A percentile compares a stretch with the other conserved stretches of the same genome.
phyloP scores from a whole-genome alignment of 1,140 invertebrate genomes.

The Acromyrmex heyeri region DNA sequence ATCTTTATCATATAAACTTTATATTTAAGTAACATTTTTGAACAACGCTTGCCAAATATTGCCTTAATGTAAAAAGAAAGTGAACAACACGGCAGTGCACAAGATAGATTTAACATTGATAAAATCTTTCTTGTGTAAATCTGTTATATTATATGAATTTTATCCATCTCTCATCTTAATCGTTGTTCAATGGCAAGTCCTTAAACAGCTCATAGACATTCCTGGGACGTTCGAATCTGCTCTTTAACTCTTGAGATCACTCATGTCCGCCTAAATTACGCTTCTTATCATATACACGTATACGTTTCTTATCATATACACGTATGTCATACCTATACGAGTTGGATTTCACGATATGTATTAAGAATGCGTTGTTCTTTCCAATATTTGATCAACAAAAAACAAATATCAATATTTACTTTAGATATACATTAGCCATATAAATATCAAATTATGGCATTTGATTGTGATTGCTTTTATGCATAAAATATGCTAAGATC shows the following conservation, averaged over 20 bases:
- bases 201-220: constrained; percentile 32
- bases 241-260: constrained; percentile 64
- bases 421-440: background rate
- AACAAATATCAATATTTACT: background rate
- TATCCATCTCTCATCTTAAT: background rate
- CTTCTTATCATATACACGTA: constrained; percentile 44
- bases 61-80: constrained; percentile 15
- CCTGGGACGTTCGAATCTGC: background rate
- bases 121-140: background rate
- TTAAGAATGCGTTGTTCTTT: constrained; percentile 37
- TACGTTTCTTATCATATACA: background rate
- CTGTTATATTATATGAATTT: constrained; percentile 5
- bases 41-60: constrained; percentile 24
- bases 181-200: constrained; percentile 61
- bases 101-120: constrained; percentile 6
- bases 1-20: constrained; percentile 40
- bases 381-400: background rate
- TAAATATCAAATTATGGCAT: background rate
- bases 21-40: constrained; percentile 39
- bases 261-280: constrained; percentile 51
- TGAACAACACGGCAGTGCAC: background rate
- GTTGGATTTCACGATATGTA: constrained; percentile 51
- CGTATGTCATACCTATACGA: constrained; percentile 63
- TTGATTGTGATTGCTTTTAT: constrained; percentile 30
- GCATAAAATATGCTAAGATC: background rate